Base-by-base conservation (phyloP, 1,140 invertebrate genomes). In the Euura lappo region DNA sequence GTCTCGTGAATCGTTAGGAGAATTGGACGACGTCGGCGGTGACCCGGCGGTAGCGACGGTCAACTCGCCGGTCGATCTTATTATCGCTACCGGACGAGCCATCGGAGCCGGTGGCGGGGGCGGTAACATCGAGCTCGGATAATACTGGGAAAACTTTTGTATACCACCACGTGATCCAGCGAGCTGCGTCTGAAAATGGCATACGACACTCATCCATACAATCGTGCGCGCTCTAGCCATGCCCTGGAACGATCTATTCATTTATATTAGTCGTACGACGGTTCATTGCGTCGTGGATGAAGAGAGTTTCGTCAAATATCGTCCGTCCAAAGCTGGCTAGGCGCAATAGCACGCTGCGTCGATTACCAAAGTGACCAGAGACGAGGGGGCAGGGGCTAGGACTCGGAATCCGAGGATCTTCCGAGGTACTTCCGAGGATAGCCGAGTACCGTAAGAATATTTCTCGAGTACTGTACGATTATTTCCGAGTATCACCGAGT, bases 21-120 rank as follows among this genome's bases (percentile, higher is more conserved):
- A 91, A 8, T 91, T 91, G 71, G 90, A 90, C n/a, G 92, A 91
- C 2, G 90, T 87, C 89, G 4, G 87, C 82, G n/a, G 86, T 82
- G 78, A 89, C 82, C 82, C 72, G 88, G 87, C 82, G 87, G 89
- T 89, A 70, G 81, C 80, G 11, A 81, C 81, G 64, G 83, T 82
- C 3, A 86, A 76, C 74, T 90, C 89, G 80, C 95, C 94, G 76
- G 95, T 96, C 60, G 95, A 96, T 81, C 96, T 90, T 79, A 98
- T 96, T 77, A 99, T 98, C 43, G 97, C 96, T 7, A 99, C 97
- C 0, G 97, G 97, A 77, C 97, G 90, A 2, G 97, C 97, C 95
- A 98, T 97, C 6, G 96, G 96, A 3, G 97, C 96, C 2, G 97
- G 92, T n/a, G 97, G 97, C n/a, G 97, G 95, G 64, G 97, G 97